Evolutionary conservation across 2,113 vertebrate species (phyloP).

Genomic region (rabbit (Oryctolagus cuniculus)): DNA sequence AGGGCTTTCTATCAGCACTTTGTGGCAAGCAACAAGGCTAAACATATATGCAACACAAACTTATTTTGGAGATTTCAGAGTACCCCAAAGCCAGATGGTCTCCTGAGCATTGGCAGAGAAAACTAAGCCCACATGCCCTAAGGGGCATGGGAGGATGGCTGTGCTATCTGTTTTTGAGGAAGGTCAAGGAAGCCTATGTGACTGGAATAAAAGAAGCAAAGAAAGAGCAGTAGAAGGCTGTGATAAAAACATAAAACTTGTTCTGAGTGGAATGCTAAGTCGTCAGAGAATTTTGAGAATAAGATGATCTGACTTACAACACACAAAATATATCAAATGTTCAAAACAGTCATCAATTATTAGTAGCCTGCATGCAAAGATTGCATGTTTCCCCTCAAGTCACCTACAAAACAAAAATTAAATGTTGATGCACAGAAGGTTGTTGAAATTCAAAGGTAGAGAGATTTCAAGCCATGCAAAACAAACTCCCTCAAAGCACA

Average conservation of each 20-base stretch:
- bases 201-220: background rate
- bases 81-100: background rate
- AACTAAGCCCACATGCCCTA: background rate
- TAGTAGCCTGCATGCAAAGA: background rate
- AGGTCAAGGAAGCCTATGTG: background rate
- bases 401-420: conserved; percentile 5
- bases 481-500: background rate
- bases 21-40: background rate
- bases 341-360: background rate
- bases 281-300: background rate
- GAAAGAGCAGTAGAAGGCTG: background rate
- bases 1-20: background rate
- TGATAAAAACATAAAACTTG: background rate
- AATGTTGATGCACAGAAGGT: background rate
- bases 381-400: background rate
- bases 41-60: background rate
- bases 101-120: background rate
- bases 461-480: background rate
- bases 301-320: background rate
- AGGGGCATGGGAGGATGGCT: accelerated
- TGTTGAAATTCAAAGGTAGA: conserved; percentile 6
- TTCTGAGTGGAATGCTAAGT: background rate
- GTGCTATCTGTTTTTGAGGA: accelerated
- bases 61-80: background rate
- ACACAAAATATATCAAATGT: background rate